Evolutionary conservation across 2,888 invertebrate species (phyloP), one percentile per base, ranked within the genome.

Genomic region (Platycheirus rosarum): DNA sequence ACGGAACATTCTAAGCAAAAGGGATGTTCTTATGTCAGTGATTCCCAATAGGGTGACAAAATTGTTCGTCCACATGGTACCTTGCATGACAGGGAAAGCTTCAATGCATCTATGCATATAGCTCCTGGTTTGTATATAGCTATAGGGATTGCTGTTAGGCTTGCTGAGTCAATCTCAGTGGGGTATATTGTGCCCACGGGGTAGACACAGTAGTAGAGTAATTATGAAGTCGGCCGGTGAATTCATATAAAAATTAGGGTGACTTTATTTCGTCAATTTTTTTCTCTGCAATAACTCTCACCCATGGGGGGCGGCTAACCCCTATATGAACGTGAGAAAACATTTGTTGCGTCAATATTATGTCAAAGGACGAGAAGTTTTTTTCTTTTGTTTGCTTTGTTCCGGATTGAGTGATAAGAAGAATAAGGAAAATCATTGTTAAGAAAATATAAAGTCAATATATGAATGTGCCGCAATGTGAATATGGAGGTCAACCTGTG

Each of bases 1-100:
- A 32, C 4, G 13, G 20, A 18, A 48, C 23, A n/a, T 18, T 14
- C 14, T 16, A 16, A 32, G 53, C 26, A 37, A 48, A 40, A 73
- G 71, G 82, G 82, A 66, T 73, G 71, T 68, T 37, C 82, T 73
- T 77, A 26, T 57, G 71, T 66, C 44, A 75, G 63, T 49, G 49
- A 82, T 68, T 82, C 71, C 82, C 68, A 77, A 73, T 68, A 82
- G 82, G 82, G 82, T 77, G 77, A 82, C 62, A 66, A 60, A 60
- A n/a, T 29, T 14, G 16, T 46, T 37, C 26, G 42, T 23, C 37
- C 42, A 71, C 49, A 55, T 55, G 46, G 9, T 13, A n/a, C 68
- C 51, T 46, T 37, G 32, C 66, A 55, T 82, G 68, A 53, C 62
- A 68, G 68, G 68, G 29, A 71, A 71, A 66, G 80, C 71, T 68